phyloP scores from a whole-genome alignment of 2,797 vertebrate species.

The Leptodactylus fallax region DNA sequence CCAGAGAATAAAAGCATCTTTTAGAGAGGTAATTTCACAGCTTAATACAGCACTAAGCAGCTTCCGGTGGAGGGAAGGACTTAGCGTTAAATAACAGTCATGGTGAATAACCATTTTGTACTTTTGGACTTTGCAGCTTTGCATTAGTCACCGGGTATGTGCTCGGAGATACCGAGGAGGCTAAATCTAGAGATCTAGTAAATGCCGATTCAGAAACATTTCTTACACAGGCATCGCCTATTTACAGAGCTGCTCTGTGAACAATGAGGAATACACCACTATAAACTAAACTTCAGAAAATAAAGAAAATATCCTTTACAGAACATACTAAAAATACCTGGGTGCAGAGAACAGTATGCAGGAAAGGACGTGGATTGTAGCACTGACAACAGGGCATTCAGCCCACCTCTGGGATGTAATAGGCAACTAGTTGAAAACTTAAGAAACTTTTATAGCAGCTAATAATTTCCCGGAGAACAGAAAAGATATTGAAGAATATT shows the following conservation, averaged over 20 bases:
- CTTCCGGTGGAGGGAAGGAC: conserved; percentile 20
- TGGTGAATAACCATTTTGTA: conserved; percentile 44
- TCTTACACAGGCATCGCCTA: neutral
- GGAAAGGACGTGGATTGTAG: neutral
- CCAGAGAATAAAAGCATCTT: neutral
- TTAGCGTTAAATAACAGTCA: conserved; percentile 38
- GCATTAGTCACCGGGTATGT: conserved; percentile 36
- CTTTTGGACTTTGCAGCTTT: conserved; percentile 45
- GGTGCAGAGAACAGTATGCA: neutral
- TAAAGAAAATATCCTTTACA: neutral
- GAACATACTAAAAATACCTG: neutral
- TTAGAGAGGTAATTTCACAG: neutral
- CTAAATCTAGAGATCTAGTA: conserved; percentile 12
- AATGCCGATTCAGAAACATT: conserved; percentile 1
- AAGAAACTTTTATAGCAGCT: neutral
- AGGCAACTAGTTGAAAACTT: neutral
- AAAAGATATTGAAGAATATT: no score
- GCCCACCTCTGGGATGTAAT: neutral
- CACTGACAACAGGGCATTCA: neutral
- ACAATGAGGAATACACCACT: neutral
- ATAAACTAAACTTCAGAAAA: neutral
- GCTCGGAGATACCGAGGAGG: conserved; percentile 3
- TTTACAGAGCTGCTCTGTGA: neutral
- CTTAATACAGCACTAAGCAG: conserved; percentile 21
- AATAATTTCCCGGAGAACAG: no score